Base-by-base conservation (phyloP, 53 echinoderm and acorn worm species). In the Crossaster papposus region DNA sequence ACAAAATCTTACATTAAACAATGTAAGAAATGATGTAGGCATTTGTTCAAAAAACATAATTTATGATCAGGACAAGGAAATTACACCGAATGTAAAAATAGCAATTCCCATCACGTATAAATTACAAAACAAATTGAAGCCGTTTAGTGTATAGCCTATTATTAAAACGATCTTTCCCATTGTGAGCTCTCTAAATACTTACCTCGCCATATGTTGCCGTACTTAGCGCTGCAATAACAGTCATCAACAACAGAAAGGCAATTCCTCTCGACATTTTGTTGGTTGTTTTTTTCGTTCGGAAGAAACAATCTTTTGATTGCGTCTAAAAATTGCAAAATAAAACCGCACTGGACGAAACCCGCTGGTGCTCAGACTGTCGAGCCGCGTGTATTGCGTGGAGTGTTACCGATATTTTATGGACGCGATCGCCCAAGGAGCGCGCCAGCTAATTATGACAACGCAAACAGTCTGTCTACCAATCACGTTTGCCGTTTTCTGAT, bases 141-240 rank as follows among this genome's bases (percentile, higher is more conserved):
- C 9, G 44, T 44, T 44, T 44, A 9, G 44, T 44, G 44, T 7
- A 7, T 9, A 44, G 9, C n/a, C n/a, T n/a, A n/a, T n/a, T n/a
- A n/a, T n/a, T n/a, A 18, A 15, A 20, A 58, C 22, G 17, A 58
- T 58, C 17, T 68, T 68, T 26, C 14, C 9, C 24, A 52, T 54
- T 54, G 32, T 54, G 23, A 32, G 51, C 32, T 55, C 12, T 51
- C 32, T 18, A 51, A 18, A 35, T 29, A 88, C 85, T 72, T 72
- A 85, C 85, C 85, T 85, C 85, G 30, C 85, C 85, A 85, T 85
- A 85, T 85, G 85, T 85, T 34, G 85, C 51, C 22, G 85, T 73
- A 85, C 85, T 85, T 54, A 85, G 29, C 51, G 73, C 73, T 51
- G 73, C 52, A 50, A 85, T 72, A 32, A 85, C 72, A 72, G 72